Evolutionary conservation across 2,797 vertebrate genomes (phyloP).

Genomic region (Sternotherus odoratus): DNA sequence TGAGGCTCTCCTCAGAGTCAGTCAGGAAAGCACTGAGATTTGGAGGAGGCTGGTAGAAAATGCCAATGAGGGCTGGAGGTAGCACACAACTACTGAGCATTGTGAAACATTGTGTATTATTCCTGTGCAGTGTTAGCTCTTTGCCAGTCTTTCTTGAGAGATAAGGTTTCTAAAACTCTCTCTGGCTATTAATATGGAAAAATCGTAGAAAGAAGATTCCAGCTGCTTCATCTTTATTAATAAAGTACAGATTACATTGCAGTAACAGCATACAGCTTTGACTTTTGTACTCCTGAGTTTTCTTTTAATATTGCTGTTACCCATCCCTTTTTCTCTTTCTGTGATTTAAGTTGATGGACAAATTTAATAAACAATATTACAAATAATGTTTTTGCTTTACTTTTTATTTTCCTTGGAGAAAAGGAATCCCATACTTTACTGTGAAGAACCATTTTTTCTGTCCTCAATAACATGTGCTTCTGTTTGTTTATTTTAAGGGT

Average conservation of each 20-base stretch:
- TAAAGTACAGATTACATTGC: conserved; percentile 23
- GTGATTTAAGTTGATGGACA: conserved; percentile 14
- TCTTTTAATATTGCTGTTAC: background rate
- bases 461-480: conserved; percentile 19
- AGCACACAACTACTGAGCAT: background rate
- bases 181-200: background rate
- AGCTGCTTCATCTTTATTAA: conserved; percentile 19
- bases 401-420: background rate
- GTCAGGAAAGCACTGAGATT: background rate
- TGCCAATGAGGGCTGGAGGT: background rate
- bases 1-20: background rate
- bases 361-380: conserved; percentile 18
- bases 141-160: background rate
- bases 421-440: background rate
- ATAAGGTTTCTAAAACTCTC: background rate
- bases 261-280: background rate
- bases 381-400: background rate
- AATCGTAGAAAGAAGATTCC: background rate
- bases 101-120: background rate
- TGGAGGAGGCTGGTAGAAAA: background rate
- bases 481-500: background rate
- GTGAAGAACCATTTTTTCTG: background rate
- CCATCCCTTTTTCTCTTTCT: background rate
- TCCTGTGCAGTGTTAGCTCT: background rate
- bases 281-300: background rate